Conservation (phyloP, 2,797 vertebrate species). For the Pipistrellus nathusii region DNA sequence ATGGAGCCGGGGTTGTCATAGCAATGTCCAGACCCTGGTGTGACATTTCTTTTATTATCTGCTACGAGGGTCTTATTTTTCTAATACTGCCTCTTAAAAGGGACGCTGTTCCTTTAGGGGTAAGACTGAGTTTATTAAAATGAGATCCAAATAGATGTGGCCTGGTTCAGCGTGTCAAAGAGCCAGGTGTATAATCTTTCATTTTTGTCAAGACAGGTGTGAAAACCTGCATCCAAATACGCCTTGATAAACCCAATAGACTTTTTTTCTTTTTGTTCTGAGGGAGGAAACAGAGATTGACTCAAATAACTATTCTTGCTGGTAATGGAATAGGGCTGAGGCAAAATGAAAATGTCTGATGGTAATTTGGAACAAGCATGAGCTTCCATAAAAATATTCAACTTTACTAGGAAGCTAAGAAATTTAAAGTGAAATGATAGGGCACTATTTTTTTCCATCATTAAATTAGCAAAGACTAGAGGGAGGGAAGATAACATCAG, state of each 20-base stretch:
- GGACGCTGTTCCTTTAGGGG: constrained; percentile 9
- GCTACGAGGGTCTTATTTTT: constrained; percentile 55
- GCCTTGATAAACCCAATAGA: constrained; percentile 70
- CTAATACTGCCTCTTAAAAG: constrained; percentile 65
- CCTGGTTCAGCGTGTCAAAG: constrained; percentile 60
- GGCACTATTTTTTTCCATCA: not conserved
- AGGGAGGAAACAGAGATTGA: constrained; percentile 71
- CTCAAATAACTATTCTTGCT: not conserved
- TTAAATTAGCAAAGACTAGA: constrained; percentile 42
- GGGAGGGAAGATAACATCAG: not conserved
- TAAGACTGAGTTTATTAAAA: constrained; percentile 71
- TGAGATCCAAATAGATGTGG: constrained; percentile 68
- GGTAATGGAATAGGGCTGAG: constrained; percentile 50
- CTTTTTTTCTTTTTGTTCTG: not conserved
- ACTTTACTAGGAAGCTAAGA: constrained; percentile 2
- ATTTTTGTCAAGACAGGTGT: constrained; percentile 67
- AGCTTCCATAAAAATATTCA: constrained; percentile 23
- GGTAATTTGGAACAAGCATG: not conserved
- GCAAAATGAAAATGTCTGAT: constrained; percentile 15
- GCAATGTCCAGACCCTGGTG: constrained; percentile 77
- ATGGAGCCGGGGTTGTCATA: constrained; percentile 82
- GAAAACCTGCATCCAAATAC: constrained; percentile 58
- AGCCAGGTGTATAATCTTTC: constrained; percentile 50
- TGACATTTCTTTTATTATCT: constrained; percentile 71
- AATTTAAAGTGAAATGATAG: constrained; percentile 55